Conservation (phyloP, 92 coral and sea anemone species). For the Actinostola sp. region DNA sequence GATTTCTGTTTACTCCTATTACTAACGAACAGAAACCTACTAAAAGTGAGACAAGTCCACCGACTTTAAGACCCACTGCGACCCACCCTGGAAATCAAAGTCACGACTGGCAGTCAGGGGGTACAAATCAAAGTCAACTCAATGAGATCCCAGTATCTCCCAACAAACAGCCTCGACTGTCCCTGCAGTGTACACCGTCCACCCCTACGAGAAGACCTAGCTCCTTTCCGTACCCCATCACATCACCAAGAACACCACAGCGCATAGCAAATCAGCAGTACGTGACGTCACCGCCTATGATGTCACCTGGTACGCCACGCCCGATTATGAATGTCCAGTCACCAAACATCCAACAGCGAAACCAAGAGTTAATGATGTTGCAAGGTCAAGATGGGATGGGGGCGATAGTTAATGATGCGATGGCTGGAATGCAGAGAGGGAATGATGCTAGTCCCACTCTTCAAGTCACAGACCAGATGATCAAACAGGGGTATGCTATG, state of each 20-base stretch:
- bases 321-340: conserved; percentile 61
- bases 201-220: conserved; percentile 85
- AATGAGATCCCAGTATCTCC: conserved; percentile 94
- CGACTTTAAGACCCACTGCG: conserved; percentile 93
- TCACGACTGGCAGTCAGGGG: conserved; percentile 73
- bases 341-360: conserved; percentile 65
- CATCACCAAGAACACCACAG: conserved; percentile 89
- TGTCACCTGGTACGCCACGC: conserved; percentile 71
- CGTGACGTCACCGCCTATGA: conserved; percentile 87
- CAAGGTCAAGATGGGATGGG: conserved; percentile 68
- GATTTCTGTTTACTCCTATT: conserved; percentile 94
- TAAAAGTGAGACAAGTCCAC: conserved; percentile 87
- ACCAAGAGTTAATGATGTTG: conserved; percentile 71
- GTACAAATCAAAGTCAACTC: conserved; percentile 42
- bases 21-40: conserved; percentile 72
- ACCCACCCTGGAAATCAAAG: conserved; percentile 82
- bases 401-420: conserved; percentile 18
- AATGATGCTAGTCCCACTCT: conserved; percentile 34
- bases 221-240: conserved; percentile 89
- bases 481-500: conserved; percentile 67
- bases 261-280: conserved; percentile 78
- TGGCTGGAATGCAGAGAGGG: conserved; percentile 29
- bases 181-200: conserved; percentile 65
- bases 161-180: conserved; percentile 92
- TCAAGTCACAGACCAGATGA: conserved; percentile 37